Conservation (phyloP, 2,797 vertebrate species). For the Geotrypetes seraphini region DNA sequence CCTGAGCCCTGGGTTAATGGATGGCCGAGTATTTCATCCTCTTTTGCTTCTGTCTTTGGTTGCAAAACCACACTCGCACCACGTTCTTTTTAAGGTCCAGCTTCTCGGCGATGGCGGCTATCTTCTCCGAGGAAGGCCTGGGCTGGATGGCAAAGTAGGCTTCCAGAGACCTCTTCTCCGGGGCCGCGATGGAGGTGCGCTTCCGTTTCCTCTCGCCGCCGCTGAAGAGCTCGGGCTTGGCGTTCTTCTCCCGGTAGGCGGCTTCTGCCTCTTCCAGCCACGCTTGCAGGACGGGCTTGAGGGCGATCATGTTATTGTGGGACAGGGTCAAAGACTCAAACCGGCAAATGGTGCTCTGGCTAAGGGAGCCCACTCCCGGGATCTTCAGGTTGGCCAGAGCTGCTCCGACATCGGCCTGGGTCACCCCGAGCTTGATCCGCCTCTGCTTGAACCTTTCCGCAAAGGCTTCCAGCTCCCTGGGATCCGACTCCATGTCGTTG, state of each 20-base stretch:
- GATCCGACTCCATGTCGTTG: conserved; percentile 78
- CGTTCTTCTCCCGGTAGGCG: conserved; percentile 68
- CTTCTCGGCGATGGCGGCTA: conserved; percentile 83
- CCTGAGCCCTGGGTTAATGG: conserved; percentile 55
- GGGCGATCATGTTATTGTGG: conserved; percentile 96
- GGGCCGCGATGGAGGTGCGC: conserved; percentile 85
- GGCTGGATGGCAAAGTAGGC: conserved; percentile 90
- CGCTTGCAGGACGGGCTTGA: conserved; percentile 82
- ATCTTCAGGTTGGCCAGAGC: conserved; percentile 84
- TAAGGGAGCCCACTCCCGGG: conserved; percentile 85
- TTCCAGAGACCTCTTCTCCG: conserved; percentile 86
- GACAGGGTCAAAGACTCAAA: conserved; percentile 91
- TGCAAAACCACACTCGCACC: conserved; percentile 90
- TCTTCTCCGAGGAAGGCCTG: conserved; percentile 84
- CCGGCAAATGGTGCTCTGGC: conserved; percentile 94
- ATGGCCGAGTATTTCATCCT: conserved; percentile 87
- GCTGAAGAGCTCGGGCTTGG: conserved; percentile 69
- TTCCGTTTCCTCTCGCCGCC: conserved; percentile 77
- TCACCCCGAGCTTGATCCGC: conserved; percentile 82
- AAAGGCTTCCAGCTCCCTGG: conserved; percentile 87
- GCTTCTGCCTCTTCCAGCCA: conserved; percentile 90
- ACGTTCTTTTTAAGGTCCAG: conserved; percentile 91
- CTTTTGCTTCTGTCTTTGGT: conserved; percentile 91
- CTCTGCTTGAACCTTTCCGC: conserved; percentile 86
- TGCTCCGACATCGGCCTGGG: conserved; percentile 82